phyloP scores from a whole-genome alignment of 2,797 vertebrate species.

The Varecia variegata region DNA sequence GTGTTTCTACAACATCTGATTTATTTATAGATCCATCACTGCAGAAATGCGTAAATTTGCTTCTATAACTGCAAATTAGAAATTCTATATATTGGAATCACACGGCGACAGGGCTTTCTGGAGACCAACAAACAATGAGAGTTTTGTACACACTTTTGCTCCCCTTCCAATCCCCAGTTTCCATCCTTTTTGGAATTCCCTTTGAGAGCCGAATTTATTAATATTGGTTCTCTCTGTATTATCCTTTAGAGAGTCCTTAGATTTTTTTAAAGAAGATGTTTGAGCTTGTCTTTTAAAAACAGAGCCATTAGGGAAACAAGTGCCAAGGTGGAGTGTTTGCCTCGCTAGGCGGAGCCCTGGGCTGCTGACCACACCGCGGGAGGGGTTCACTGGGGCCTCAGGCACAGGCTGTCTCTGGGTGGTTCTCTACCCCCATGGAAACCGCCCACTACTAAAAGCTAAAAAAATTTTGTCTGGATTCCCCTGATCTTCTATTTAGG shows the following conservation, averaged over 20 bases:
- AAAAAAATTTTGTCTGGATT: background rate
- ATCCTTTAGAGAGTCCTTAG: background rate
- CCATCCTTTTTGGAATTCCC: background rate
- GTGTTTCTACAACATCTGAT: conserved; percentile 65
- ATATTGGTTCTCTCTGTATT: conserved; percentile 21
- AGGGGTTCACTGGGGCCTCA: background rate
- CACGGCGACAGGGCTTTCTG: background rate
- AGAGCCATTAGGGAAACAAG: background rate
- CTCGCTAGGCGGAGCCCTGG: background rate
- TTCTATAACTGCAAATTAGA: conserved; percentile 72
- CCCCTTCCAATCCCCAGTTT: background rate
- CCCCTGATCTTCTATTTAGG: background rate
- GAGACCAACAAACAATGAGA: background rate
- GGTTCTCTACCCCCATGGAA: background rate
- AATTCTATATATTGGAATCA: conserved; percentile 58
- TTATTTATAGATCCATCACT: conserved; percentile 73
- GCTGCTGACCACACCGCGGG: background rate
- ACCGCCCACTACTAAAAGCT: background rate
- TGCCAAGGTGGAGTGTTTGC: background rate
- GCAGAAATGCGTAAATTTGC: conserved; percentile 65
- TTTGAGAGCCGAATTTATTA: conserved; percentile 13
- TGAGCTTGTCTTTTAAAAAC: conserved; percentile 19
- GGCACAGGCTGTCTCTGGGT: background rate
- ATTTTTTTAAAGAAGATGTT: background rate
- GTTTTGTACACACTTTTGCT: background rate